These are phyloP conservation scores for Biston stratarius DNA, from an alignment of 2,888 invertebrate genomes.

Conservation along the genomic window DNA sequence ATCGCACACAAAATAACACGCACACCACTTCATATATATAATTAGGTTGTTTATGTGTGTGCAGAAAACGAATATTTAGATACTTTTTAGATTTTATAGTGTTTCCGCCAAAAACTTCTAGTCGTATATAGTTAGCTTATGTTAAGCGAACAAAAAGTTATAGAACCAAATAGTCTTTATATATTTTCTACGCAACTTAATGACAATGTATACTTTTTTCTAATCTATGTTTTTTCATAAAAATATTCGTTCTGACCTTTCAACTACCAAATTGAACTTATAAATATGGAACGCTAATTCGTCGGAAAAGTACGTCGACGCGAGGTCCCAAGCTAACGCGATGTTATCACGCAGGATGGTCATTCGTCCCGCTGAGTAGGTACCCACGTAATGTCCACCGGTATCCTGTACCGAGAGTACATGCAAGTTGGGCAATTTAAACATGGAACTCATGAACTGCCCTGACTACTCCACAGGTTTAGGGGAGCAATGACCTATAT, in stretches of 20 bases:
- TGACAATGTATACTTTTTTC: too few species aligned
- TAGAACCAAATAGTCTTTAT: too few species aligned
- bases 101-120: too few species aligned
- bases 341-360: conserved; percentile 67
- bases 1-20: too few species aligned
- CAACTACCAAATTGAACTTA: conserved; percentile 8
- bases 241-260: neutral
- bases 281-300: conserved; percentile 27
- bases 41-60: too few species aligned
- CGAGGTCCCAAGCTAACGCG: conserved; percentile 55
- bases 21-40: too few species aligned
- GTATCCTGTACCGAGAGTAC: conserved; percentile 83
- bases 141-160: too few species aligned
- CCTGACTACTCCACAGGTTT: conserved; percentile 83
- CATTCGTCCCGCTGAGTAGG: conserved; percentile 63
- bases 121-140: too few species aligned
- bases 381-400: conserved; percentile 61
- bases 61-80: too few species aligned
- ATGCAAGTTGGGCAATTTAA: conserved; percentile 83
- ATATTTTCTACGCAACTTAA: too few species aligned
- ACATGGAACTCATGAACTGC: conserved; percentile 82
- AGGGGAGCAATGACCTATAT: conserved; percentile 87
- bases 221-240: too few species aligned
- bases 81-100: too few species aligned
- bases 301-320: conserved; percentile 30